Evolutionary conservation across 2,797 vertebrate genomes (phyloP), one percentile per base, ranked within the genome.

Genomic region (Onychomys leucogaster): DNA sequence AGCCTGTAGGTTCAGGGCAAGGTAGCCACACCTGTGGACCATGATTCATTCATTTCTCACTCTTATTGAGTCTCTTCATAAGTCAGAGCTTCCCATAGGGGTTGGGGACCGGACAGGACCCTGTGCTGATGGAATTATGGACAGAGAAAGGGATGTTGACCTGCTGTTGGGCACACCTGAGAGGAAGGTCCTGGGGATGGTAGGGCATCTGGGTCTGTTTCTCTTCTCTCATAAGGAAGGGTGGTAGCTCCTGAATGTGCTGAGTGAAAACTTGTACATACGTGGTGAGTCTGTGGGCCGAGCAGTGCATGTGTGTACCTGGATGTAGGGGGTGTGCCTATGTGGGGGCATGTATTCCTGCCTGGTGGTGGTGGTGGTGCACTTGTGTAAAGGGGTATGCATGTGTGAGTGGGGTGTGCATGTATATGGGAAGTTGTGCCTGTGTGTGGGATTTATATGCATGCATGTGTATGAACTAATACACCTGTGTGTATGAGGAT

Each of bases 291-390:
- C 61, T 41, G 6, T 67, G 41, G 0, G 10, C 2, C 41, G 27
- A 65, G 16, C 52, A 6, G 49, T 14, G 0, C 19, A 16, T 25
- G 49, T 73, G 6, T 2, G 3, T 19, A 12, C 34, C 80, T 19
- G 0, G 1, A 23, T 46, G 2, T 27, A 34, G 41, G 41, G 43
- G 1, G 43, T n/a, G 29, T 6, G 6, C 32, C 23, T 23, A 16
- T 29, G 17, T 37, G 9, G 41, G 41, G 59, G 21, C 7, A 10
- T 19, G 0, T 11, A 1, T 41, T 82, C 55, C 78, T 34, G 59
- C 10, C 32, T 10, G 46, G 3, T 19, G 25, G 43, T 13, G 46
- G 2, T 19, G 29, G 43, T 5, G 59, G 12, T 34, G 8, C 19
- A 8, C 59, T 41, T 43, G 11, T 37, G 57, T 17, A 17, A 17